Evolutionary conservation across 2,113 vertebrate species (phyloP).

Genomic region (Tachysurus vachellii): DNA sequence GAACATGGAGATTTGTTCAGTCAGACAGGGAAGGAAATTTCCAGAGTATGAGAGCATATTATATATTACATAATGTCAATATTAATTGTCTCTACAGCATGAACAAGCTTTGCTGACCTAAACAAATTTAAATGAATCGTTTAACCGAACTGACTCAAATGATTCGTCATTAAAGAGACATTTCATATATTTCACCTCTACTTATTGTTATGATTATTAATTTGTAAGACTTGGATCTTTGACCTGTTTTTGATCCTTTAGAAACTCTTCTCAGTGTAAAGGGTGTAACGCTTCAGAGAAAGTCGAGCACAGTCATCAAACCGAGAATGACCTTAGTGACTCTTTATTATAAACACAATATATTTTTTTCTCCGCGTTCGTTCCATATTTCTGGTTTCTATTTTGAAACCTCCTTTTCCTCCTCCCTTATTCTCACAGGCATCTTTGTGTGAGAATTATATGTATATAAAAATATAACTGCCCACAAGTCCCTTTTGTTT

Average conservation of each 20-base stretch:
- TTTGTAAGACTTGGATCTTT: not conserved
- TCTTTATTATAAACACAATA: not conserved
- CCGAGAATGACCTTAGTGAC: not conserved
- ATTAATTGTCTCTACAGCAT: not conserved
- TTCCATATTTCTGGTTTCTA: not conserved
- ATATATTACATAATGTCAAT: not conserved
- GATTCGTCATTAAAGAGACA: not conserved
- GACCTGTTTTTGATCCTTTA: not conserved
- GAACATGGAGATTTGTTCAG: not conserved
- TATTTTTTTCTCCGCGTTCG: not conserved
- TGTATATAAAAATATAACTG: not conserved
- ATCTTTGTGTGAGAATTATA: not conserved
- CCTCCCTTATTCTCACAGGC: not conserved
- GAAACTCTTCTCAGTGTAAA: not conserved
- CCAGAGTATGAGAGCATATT: not conserved
- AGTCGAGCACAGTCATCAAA: not conserved
- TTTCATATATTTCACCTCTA: not conserved
- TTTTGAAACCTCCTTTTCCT: not conserved
- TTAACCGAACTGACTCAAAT: not conserved
- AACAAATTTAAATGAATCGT: not conserved
- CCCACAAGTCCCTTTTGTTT: constrained; percentile 10
- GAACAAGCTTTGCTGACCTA: not conserved
- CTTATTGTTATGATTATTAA: not conserved
- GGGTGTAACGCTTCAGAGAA: not conserved
- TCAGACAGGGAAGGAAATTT: not conserved